Base-by-base conservation (phyloP, 2,888 invertebrate genomes). In the Acrocyrtus sp. region DNA sequence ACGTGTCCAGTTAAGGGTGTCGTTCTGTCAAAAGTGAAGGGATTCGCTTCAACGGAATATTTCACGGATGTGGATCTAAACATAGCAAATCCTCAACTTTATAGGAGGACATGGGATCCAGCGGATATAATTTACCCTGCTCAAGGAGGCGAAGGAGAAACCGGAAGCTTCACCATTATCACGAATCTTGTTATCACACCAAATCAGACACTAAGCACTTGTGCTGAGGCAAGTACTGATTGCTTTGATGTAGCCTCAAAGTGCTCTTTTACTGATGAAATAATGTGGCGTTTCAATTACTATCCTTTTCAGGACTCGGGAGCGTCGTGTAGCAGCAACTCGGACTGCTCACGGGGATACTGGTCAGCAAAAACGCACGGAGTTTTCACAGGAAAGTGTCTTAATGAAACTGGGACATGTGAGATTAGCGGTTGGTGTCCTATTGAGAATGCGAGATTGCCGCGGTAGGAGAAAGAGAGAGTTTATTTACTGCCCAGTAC, bases 11-110 rank as follows among this genome's bases (percentile, higher is more conserved):
- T 63, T 34, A 65, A 62, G 21, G 68, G 69, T 5, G 63, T 69
- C 4, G 83, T 86, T 2, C 85, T 85, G 8, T 84, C 85, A 3
- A 87, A 87, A 82, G 81, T 87, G 8, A 87, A 87, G 79, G 87
- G 87, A 5, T 83, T 85, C 2, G 82, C 83, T 1, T 83, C 80
- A 41, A 84, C 85, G 4, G 80, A 81, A 43, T n/a, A 56, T 29
- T 69, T 79, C 0, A 51, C 78, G 48, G 78, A 81, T 22, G 72
- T 70, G 17, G 72, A 76, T 21, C 48, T 80, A 10, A 24, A 39
- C 3, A 69, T 80, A 0, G 22, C 47, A 5, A 58, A 76, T 51
- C 69, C 72, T 2, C 27, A 70, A 2, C 54, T 78, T 10, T 83
- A 83, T 70, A 75, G 78, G 17, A 75, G 82, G 58, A 75, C 83